A percentile compares a stretch with the other conserved stretches of the same genome.
phyloP scores from a whole-genome alignment of 1,140 invertebrate species.

The Zaprionus camerounensis region DNA sequence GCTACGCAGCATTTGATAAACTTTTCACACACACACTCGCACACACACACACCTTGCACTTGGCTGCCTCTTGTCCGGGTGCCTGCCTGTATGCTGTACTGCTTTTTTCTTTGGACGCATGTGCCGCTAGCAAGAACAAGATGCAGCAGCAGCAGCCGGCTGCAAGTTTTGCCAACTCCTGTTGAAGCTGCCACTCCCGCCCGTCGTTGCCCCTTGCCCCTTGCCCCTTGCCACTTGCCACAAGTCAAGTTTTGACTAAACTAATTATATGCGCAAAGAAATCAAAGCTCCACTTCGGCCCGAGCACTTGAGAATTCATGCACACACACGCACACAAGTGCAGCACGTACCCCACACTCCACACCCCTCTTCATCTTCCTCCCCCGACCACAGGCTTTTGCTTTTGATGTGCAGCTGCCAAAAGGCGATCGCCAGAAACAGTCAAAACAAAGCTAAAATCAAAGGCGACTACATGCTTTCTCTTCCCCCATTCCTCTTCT shows the following conservation, averaged over 20 bases:
- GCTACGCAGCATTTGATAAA: constrained; percentile 58
- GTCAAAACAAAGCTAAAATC: constrained; percentile 35
- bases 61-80: constrained; percentile 23
- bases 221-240: constrained; percentile 1
- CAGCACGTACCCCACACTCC: constrained; percentile 18
- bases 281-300: constrained; percentile 49
- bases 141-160: background rate
- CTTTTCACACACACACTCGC: constrained; percentile 38
- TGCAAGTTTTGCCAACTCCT: constrained; percentile 24
- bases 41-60: constrained; percentile 8
- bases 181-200: background rate
- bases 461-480: constrained; percentile 23
- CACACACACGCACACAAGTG: constrained; percentile 67
- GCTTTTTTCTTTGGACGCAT: constrained; percentile 4
- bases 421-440: constrained; percentile 55
- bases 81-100: constrained; percentile 43
- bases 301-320: constrained; percentile 57
- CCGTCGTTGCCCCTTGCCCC: too few relatives aligned
- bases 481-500: background rate
- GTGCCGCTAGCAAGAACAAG: constrained; percentile 14
- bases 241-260: constrained; percentile 68
- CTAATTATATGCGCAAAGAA: constrained; percentile 71
- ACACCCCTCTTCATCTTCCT: background rate
- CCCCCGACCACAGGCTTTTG: background rate
- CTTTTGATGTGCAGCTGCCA: constrained; percentile 57